These are phyloP conservation scores for Arrhamphus sclerolepis DNA, from an alignment of 2,797 vertebrate species.

Conservation along the genomic window DNA sequence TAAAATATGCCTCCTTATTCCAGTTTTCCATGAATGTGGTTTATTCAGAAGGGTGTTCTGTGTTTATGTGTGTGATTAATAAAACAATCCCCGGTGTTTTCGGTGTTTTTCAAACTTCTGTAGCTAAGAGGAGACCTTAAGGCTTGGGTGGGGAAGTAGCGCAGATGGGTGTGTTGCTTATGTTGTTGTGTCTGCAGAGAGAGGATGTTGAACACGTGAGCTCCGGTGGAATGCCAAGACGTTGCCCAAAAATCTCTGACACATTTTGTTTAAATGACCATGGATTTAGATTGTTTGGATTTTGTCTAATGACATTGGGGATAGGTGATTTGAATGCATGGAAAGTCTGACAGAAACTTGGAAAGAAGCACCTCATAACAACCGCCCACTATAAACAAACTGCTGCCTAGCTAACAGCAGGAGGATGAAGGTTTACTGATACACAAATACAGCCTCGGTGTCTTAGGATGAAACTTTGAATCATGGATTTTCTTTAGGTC, in stretches of 20 bases:
- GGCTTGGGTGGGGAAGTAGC: slow-evolving; percentile 55
- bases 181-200: slow-evolving; percentile 71
- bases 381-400: slow-evolving; percentile 39
- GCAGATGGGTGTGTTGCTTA: slow-evolving; percentile 34
- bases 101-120: slow-evolving; percentile 30
- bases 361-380: slow-evolving; percentile 43
- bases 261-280: slow-evolving; percentile 48
- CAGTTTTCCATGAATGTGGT: not conserved
- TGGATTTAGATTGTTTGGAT: slow-evolving; percentile 57
- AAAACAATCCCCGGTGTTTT: slow-evolving; percentile 39
- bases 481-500: not conserved
- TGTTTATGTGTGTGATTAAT: slow-evolving; percentile 31
- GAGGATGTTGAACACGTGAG: slow-evolving; percentile 19
- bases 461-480: slow-evolving; percentile 16
- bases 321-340: slow-evolving; percentile 35
- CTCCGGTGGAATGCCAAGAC: slow-evolving; percentile 50
- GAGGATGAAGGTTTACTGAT: slow-evolving; percentile 8
- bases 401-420: not conserved
- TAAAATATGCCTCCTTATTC: not conserved
- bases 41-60: not conserved
- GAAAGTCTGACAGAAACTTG: slow-evolving; percentile 61
- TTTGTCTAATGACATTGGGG: slow-evolving; percentile 42
- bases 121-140: slow-evolving; percentile 46
- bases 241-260: slow-evolving; percentile 22
- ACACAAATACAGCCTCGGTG: not conserved